Conservation (phyloP, 1,140 invertebrate genomes). For the Zaprionus inermis region DNA sequence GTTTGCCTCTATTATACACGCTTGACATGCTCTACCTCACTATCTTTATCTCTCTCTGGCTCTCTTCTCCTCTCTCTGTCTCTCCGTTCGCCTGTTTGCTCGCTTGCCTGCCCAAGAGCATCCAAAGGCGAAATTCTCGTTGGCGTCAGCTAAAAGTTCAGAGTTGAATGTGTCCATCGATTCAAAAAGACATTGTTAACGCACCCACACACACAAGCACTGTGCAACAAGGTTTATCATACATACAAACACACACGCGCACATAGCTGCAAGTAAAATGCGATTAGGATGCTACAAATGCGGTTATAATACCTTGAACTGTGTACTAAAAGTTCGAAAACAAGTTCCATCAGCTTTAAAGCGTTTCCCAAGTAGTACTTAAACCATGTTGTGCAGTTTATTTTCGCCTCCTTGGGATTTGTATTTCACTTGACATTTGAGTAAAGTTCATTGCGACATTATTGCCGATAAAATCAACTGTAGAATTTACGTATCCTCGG, state of each 20-base stretch:
- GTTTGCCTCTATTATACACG: conserved; percentile 61
- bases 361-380: not conserved
- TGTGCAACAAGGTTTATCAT: not conserved
- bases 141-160: conserved; percentile 73
- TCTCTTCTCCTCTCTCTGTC: not conserved
- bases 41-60: not conserved
- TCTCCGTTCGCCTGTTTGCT: not conserved
- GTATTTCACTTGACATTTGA: conserved; percentile 34
- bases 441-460: conserved; percentile 36
- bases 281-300: conserved; percentile 1
- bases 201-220: conserved; percentile 10
- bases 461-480: conserved; percentile 12
- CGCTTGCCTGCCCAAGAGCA: conserved; percentile 9
- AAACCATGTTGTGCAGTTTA: not conserved
- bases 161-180: conserved; percentile 71
- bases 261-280: conserved; percentile 2
- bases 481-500: not conserved
- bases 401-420: not conserved
- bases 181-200: conserved; percentile 38
- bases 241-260: conserved; percentile 1
- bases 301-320: not conserved
- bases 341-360: not conserved
- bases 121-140: conserved; percentile 39
- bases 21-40: conserved; percentile 51
- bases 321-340: not conserved